Evolutionary conservation across 1,140 invertebrate species (phyloP).

Genomic region (Zaprionus capensis): DNA sequence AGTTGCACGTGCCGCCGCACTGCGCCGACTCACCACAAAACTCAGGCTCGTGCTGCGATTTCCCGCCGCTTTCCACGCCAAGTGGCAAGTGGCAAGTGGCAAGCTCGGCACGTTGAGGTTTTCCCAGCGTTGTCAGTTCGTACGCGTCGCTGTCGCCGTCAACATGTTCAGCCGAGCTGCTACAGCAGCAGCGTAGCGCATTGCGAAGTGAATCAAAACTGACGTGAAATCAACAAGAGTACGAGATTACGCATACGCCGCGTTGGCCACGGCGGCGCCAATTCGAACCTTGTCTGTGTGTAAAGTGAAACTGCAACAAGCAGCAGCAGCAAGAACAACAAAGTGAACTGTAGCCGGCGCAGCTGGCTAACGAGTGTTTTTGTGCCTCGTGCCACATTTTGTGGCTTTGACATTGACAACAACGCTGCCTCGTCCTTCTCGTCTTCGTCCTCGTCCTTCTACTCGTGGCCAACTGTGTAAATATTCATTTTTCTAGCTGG

Average conservation of each 20-base stretch:
- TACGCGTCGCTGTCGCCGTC: constrained; percentile 60
- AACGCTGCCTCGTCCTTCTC: constrained; percentile 5
- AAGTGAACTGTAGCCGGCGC: constrained; percentile 7
- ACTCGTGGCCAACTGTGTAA: constrained; percentile 49
- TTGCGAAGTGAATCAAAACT: constrained; percentile 9
- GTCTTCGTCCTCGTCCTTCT: constrained; percentile 29
- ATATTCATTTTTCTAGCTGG: constrained; percentile 59
- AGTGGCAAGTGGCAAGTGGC: constrained; percentile 8
- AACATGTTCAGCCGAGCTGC: constrained; percentile 10
- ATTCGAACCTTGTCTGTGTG: constrained; percentile 13
- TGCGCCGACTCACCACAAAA: constrained; percentile 69
- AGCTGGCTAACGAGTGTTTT: constrained; percentile 13
- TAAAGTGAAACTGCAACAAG: constrained; percentile 4
- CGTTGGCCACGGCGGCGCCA: constrained; percentile 4
- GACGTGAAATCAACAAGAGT: background rate
- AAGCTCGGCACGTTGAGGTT: constrained; percentile 48
- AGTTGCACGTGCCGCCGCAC: constrained; percentile 60
- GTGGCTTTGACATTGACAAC: constrained; percentile 69
- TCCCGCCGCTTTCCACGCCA: constrained; percentile 42
- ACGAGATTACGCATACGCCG: constrained; percentile 35
- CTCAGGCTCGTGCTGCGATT: constrained; percentile 30
- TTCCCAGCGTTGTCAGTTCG: constrained; percentile 55
- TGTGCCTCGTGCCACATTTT: constrained; percentile 48
- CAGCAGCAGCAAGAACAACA: constrained; percentile 1
- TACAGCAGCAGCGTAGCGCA: background rate